A percentile compares a stretch with the other conserved stretches of the same genome.
Evolutionary conservation across 2,797 vertebrate species (phyloP).

Genomic region (Pseudomugil gertrudae): DNA sequence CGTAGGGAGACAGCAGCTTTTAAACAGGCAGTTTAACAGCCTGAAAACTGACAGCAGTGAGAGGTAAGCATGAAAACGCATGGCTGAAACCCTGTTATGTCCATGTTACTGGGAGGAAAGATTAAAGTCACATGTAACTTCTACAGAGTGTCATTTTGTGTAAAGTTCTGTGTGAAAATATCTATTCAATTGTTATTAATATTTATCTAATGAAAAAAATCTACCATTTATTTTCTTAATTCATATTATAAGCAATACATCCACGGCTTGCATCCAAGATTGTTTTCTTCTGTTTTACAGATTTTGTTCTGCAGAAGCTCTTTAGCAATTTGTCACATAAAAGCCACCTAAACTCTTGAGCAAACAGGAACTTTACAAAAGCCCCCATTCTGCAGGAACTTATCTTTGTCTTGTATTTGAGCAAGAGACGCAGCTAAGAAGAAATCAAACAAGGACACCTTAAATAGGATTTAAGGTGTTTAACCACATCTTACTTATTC

Average conservation of each 20-base stretch:
- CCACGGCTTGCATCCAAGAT: background rate
- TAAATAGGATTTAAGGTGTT: constrained; percentile 76
- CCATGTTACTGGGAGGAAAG: constrained; percentile 38
- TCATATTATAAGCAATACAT: background rate
- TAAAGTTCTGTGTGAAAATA: background rate
- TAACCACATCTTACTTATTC: constrained; percentile 71
- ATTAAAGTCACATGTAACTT: constrained; percentile 39
- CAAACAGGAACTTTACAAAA: constrained; percentile 80
- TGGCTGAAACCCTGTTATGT: constrained; percentile 30
- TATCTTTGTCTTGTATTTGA: constrained; percentile 68
- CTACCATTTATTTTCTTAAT: constrained; percentile 1
- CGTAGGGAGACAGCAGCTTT: constrained; percentile 71
- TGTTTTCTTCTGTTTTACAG: constrained; percentile 34
- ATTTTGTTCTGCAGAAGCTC: constrained; percentile 46
- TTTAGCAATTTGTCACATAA: constrained; percentile 72
- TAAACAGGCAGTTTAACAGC: constrained; percentile 79
- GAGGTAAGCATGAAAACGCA: constrained; percentile 29
- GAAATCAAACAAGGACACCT: constrained; percentile 78
- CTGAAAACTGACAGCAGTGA: constrained; percentile 52
- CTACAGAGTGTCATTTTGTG: background rate
- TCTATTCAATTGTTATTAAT: background rate
- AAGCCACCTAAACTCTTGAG: constrained; percentile 81
- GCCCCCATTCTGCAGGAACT: constrained; percentile 64
- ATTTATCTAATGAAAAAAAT: background rate
- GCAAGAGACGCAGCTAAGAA: constrained; percentile 74